A percentile compares a stretch with the other conserved stretches of the same genome.
These are phyloP conservation scores for Syndactyla subalaris DNA, from an alignment of 2,797 vertebrate genomes.

Conservation along the genomic window DNA sequence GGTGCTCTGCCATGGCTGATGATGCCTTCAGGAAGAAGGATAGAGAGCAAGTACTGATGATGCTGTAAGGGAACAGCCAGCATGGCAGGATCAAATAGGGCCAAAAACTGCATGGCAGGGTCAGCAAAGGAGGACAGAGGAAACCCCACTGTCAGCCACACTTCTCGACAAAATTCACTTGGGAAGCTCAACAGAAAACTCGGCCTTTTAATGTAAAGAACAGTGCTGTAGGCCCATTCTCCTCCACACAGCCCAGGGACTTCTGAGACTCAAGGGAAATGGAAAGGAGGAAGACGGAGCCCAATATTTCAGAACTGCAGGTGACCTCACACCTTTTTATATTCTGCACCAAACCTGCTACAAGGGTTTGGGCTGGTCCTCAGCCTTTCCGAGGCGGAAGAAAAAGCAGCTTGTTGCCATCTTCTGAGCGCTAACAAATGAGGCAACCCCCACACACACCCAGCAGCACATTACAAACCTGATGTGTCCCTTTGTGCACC, in stretches of 20 bases:
- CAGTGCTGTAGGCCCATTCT: not conserved
- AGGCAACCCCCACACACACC: not conserved
- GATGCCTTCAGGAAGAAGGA: not conserved
- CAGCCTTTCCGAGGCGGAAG: not conserved
- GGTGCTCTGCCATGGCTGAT: not conserved
- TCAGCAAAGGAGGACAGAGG: not conserved
- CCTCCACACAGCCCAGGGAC: not conserved
- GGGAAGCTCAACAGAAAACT: not conserved
- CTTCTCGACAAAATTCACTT: not conserved
- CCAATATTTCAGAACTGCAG: not conserved
- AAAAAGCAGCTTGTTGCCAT: not conserved
- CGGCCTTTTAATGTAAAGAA: not conserved
- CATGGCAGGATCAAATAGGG: not conserved
- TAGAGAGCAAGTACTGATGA: not conserved
- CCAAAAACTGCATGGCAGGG: not conserved
- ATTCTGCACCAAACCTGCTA: not conserved
- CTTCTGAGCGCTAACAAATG: not conserved
- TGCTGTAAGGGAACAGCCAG: not conserved
- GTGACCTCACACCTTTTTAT: not conserved
- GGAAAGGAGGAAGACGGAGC: not conserved
- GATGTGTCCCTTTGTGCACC: not conserved
- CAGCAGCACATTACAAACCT: not conserved
- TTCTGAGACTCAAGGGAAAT: not conserved
- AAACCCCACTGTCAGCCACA: not conserved
- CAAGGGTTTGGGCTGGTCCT: not conserved